Percentiles rank a stretch among this genome's conserved stretches.
These are phyloP conservation scores for Alaudala cheleensis DNA, from an alignment of 2,113 vertebrate species.

Conservation along the genomic window DNA sequence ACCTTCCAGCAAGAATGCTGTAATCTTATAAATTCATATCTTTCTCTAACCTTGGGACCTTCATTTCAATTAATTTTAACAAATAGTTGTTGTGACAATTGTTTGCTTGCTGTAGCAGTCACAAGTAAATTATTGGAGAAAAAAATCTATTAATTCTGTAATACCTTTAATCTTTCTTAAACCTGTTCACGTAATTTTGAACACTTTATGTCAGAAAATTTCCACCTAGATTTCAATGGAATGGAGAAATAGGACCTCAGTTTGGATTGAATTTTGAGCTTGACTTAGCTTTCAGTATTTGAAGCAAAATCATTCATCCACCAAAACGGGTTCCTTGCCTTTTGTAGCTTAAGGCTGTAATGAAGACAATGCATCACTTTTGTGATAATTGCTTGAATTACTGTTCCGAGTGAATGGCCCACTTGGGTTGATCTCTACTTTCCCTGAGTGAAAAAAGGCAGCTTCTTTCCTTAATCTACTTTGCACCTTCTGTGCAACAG, in stretches of 20 bases:
- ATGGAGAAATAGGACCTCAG: not conserved
- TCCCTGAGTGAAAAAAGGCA: conserved; percentile 45
- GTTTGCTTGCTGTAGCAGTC: not conserved
- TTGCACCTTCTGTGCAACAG: conserved; percentile 21
- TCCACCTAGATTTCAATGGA: conserved; percentile 8
- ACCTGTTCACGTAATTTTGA: conserved; percentile 17
- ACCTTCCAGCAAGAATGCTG: not conserved
- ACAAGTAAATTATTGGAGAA: not conserved
- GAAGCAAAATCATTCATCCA: conserved; percentile 71
- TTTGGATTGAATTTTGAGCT: conserved; percentile 57
- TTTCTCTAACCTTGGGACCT: not conserved
- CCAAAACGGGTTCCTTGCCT: conserved; percentile 69
- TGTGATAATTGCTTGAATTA: conserved; percentile 79
- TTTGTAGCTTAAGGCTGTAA: conserved; percentile 74
- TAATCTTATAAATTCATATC: not conserved
- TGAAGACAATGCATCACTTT: conserved; percentile 79
- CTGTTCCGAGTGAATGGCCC: conserved; percentile 70
- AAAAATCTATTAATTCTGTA: not conserved
- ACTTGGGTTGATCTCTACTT: conserved; percentile 70
- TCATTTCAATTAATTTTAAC: not conserved
- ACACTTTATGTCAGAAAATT: not conserved
- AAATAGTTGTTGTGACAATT: not conserved
- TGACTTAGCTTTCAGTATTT: conserved; percentile 72
- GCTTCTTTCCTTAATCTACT: conserved; percentile 41
- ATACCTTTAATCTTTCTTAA: not conserved